Conservation (phyloP, 64 coral and sea anemone genomes). For the Stylophora pistillata region DNA sequence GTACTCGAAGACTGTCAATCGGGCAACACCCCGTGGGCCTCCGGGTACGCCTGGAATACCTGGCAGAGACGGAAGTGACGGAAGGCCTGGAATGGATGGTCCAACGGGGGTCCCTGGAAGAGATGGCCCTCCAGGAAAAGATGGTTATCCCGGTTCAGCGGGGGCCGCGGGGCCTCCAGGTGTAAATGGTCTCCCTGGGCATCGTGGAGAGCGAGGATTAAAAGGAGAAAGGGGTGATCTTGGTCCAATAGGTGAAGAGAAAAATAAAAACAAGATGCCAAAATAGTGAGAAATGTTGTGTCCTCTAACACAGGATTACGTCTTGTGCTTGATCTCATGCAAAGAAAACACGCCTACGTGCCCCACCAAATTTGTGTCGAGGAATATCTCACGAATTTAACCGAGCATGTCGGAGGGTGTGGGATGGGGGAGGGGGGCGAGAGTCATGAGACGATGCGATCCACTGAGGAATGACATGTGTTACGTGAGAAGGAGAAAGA, state of each 20-base stretch:
- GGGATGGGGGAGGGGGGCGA: too few relatives aligned
- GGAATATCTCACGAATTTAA: too few relatives aligned
- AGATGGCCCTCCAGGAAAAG: constrained; percentile 68
- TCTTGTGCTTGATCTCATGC: too few relatives aligned
- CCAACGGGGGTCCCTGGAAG: constrained; percentile 70
- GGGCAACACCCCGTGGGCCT: constrained; percentile 33
- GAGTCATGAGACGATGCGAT: too few relatives aligned
- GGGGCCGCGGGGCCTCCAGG: constrained; percentile 66
- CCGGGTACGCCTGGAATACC: constrained; percentile 51
- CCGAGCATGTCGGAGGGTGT: too few relatives aligned
- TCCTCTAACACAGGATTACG: too few relatives aligned
- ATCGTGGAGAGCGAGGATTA: constrained; percentile 53
- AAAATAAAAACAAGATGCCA: too few relatives aligned
- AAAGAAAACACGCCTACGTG: too few relatives aligned
- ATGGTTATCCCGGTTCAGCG: constrained; percentile 62
- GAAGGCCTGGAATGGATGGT: constrained; percentile 69
- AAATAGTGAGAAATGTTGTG: not conserved
- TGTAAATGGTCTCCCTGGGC: constrained; percentile 77
- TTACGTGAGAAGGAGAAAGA: too few relatives aligned
- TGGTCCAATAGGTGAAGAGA: constrained; percentile 62
- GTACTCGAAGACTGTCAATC: constrained; percentile 10
- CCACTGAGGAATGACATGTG: too few relatives aligned
- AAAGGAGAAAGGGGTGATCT: constrained; percentile 70
- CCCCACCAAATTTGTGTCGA: too few relatives aligned
- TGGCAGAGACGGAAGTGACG: constrained; percentile 76